Evolutionary conservation across 2,888 invertebrate species (phyloP), one percentile per base, ranked within the genome.

Genomic region (Ommatoiulus sabulosus): DNA sequence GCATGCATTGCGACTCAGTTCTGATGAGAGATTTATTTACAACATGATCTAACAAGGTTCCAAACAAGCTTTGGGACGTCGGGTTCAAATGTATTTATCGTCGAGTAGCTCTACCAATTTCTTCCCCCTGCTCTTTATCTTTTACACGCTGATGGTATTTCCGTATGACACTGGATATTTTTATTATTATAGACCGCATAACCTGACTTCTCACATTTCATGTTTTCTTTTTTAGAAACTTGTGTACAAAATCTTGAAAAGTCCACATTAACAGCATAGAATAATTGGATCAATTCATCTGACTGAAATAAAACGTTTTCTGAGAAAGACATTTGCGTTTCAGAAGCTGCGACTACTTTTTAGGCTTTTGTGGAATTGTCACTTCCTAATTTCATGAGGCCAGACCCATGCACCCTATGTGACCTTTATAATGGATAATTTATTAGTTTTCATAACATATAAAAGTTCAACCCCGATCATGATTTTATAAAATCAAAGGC

Each of bases 191-290:
- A n/a, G 63, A 52, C 17, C 52, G 52, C 52, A 17, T 52, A 52
- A 15, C 15, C 63, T 63, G 63, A 63, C 63, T 63, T 63, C 63
- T 63, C 63, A 63, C 63, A 63, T 52, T 63, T 63, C 63, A 63
- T 63, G 63, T 63, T 63, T 63, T 63, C 63, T 63, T 63, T 63
- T 63, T 63, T 63, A 63, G 63, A 63, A 63, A 63, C 63, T 63
- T 63, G 63, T 63, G 63, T 63, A 63, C 63, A 63, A 63, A 63
- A 63, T 63, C 63, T 63, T 63, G 20, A 63, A 63, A 63, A 63
- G n/a, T n/a, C 63, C 63, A 63, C 63, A 63, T 63, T 63, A 63
- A n/a, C 63, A 63, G 63, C n/a, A 63, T 63, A 63, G 63, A 63
- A 63, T 46, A 63, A 17, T 63, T 63, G 63, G 63, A 63, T 63